Percentiles rank a stretch among this genome's conserved stretches.
Evolutionary conservation across 2,797 vertebrate genomes (phyloP).

Genomic region (Rachycentron canadum): DNA sequence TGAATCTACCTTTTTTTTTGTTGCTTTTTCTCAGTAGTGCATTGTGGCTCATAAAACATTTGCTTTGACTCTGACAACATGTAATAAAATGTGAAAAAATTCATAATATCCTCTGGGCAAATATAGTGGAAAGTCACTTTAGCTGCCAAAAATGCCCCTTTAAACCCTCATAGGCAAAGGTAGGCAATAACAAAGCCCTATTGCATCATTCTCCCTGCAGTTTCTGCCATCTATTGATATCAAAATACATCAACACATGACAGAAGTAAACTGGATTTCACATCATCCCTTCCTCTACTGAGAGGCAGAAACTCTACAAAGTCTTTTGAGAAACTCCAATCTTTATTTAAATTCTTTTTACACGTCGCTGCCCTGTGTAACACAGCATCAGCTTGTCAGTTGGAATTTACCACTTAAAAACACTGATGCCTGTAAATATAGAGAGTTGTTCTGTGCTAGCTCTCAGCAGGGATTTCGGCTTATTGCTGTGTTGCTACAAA

Average conservation of each 20-base stretch:
- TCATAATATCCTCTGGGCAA: slow-evolving; percentile 38
- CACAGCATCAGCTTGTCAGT: slow-evolving; percentile 48
- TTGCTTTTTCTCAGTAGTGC: slow-evolving; percentile 21
- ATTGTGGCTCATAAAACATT: slow-evolving; percentile 34
- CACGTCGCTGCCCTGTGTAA: slow-evolving; percentile 20
- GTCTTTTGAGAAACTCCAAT: slow-evolving; percentile 19
- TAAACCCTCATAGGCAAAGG: slow-evolving; percentile 32
- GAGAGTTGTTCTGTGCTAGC: slow-evolving; percentile 41
- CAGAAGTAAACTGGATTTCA: slow-evolving; percentile 13
- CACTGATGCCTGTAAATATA: slow-evolving; percentile 56
- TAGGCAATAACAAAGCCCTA: slow-evolving; percentile 31
- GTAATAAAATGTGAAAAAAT: slow-evolving; percentile 55
- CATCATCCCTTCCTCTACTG: slow-evolving; percentile 13
- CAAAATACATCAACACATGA: slow-evolving; percentile 27
- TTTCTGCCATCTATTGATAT: slow-evolving; percentile 27
- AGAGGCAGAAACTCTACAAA: slow-evolving; percentile 20
- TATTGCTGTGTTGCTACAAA: slow-evolving; percentile 54
- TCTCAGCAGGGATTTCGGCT: slow-evolving; percentile 50
- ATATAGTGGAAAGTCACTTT: slow-evolving; percentile 21
- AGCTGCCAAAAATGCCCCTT: slow-evolving; percentile 17
- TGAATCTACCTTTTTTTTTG: slow-evolving; percentile 39
- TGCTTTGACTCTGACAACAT: slow-evolving; percentile 35
- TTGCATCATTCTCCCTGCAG: slow-evolving; percentile 33
- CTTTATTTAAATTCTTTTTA: slow-evolving; percentile 38
- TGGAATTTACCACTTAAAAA: slow-evolving; percentile 51